Base-by-base conservation (phyloP, 2,888 invertebrate genomes). In the Drosophila pullipes region DNA sequence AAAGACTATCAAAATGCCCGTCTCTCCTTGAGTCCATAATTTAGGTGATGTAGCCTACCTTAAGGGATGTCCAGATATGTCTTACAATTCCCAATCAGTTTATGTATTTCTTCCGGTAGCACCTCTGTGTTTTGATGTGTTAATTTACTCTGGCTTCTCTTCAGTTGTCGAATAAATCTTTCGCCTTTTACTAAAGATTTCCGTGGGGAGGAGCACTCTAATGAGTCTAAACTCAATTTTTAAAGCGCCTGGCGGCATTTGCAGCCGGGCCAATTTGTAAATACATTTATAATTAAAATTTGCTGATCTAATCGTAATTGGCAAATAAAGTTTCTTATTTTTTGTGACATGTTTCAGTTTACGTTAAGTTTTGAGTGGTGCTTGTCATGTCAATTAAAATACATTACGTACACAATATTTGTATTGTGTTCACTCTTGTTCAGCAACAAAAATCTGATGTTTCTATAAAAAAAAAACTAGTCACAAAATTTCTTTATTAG, bases 151-250 rank as follows among this genome's bases (percentile, higher is more conserved):
- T 95, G 95, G 95, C 94, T 94, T 95, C 95, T 94, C 94, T 95
- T 95, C 95, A 95, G 93, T 92, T 71, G 94, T 89, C 95, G 95
- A 91, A 95, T 94, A 96, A 95, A 95, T 95, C 95, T 95, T 96
- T 95, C 95, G 95, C 95, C 95, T 95, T 95, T 95, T 95, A 95
- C 95, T 95, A 95, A 95, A 95, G 95, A 95, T 95, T 95, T 95
- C 95, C 95, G 95, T 58, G 95, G 95, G 95, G 95, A 94, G 95
- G 95, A 94, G 94, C 95, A 95, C 94, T 94, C 94, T 94, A 95
- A 58, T 44, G 44, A 58, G 58, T 58, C 58, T 58, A 44, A 33
- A 58, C 16, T 31, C 1, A 58, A 58, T 33, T 58, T 58, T 58
- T 58, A 4, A 1, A 2, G 22, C 0, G 64, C 50, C 71, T 50